Evolutionary conservation across 2,888 invertebrate species (phyloP).

Genomic region (Odontocolon sp.): DNA sequence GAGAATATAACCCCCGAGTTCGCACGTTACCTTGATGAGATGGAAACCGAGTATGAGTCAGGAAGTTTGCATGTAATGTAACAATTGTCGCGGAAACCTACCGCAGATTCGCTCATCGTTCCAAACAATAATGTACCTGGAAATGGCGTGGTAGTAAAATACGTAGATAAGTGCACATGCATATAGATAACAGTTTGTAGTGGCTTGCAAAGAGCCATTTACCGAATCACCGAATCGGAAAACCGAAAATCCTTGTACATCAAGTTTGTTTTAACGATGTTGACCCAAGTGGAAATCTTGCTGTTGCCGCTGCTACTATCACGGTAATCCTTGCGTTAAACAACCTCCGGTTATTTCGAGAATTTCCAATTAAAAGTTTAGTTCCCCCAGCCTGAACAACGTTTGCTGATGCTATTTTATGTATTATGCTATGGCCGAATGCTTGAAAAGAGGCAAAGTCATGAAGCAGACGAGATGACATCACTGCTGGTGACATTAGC

Average conservation of each 20-base stretch:
- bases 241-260: background rate
- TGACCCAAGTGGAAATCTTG: background rate
- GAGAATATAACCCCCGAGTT: background rate
- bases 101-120: background rate
- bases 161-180: no score
- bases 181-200: no score
- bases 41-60: no score
- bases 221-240: background rate
- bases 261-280: background rate
- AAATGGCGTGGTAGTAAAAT: background rate
- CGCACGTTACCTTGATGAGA: background rate
- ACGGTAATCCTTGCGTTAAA: background rate
- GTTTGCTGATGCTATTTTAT: background rate
- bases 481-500: background rate
- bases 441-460: background rate
- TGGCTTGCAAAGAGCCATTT: no score
- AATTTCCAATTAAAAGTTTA: background rate
- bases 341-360: background rate
- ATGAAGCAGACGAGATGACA: background rate
- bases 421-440: background rate
- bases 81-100: background rate
- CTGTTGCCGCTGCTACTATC: background rate
- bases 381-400: background rate
- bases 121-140: background rate
- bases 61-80: background rate